A percentile compares a stretch with the other conserved stretches of the same genome.
Evolutionary conservation across 1,140 invertebrate species (phyloP).

Genomic region (Mylabris phalerata): DNA sequence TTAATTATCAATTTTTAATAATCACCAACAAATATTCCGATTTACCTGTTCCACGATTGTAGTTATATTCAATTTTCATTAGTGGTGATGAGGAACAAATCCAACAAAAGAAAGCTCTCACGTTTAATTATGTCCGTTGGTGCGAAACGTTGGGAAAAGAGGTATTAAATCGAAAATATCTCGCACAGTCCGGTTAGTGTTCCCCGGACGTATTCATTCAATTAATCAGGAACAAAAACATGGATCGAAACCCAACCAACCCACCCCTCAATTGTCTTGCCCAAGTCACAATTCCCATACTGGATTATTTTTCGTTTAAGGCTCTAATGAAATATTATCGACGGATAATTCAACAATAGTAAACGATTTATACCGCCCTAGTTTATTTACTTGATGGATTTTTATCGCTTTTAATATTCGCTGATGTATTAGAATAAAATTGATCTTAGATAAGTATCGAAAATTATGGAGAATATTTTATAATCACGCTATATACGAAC

Average conservation of each 20-base stretch:
- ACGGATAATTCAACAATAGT: conserved; percentile 14
- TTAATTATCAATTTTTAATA: too few relatives aligned
- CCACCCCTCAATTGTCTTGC: conserved; percentile 22
- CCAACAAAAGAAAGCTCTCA: too few relatives aligned
- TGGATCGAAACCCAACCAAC: conserved; percentile 10
- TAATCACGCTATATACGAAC: too few relatives aligned
- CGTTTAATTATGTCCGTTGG: too few relatives aligned
- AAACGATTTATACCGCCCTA: conserved; percentile 7
- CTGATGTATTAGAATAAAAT: not conserved
- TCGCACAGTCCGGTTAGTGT: conserved; percentile 8
- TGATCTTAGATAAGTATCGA: not conserved
- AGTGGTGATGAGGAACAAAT: too few relatives aligned
- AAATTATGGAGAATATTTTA: conserved; percentile 5
- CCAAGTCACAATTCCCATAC: conserved; percentile 26
- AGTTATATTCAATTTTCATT: too few relatives aligned
- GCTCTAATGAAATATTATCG: conserved; percentile 23
- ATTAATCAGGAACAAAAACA: conserved; percentile 23
- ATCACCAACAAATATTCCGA: too few relatives aligned
- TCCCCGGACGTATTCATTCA: conserved; percentile 15
- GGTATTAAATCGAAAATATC: conserved; percentile 8
- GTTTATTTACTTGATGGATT: conserved; percentile 4
- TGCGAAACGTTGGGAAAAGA: too few relatives aligned
- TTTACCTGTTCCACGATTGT: too few relatives aligned
- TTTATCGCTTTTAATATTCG: not conserved
- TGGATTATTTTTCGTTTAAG: conserved; percentile 28